phyloP scores from a whole-genome alignment of 2,113 vertebrate species.

The Prochilodus magdalenae region DNA sequence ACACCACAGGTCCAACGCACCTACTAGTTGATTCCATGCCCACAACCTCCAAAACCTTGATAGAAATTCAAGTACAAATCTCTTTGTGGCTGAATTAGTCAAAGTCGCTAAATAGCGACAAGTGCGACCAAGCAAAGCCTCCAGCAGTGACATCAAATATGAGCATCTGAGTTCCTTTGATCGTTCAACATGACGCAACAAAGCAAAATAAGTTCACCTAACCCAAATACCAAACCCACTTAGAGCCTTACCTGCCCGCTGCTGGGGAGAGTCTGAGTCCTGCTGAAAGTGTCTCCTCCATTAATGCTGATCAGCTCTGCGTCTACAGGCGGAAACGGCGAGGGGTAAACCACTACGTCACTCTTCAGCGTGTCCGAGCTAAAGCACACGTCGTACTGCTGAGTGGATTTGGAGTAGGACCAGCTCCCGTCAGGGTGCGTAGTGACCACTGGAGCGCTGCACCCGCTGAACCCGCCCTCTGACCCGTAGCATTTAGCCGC shows the following conservation, averaged over 20 bases:
- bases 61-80: too few relatives aligned
- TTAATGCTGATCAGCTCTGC: constrained; percentile 46
- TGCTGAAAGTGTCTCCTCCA: constrained; percentile 42
- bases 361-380: constrained; percentile 63
- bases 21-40: too few relatives aligned
- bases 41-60: too few relatives aligned
- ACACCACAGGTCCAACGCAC: too few relatives aligned
- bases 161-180: too few relatives aligned
- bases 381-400: constrained; percentile 71
- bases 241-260: constrained; percentile 9
- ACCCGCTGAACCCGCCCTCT: constrained; percentile 44
- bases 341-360: constrained; percentile 38
- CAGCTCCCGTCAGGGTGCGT: constrained; percentile 66
- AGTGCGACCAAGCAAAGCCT: too few relatives aligned
- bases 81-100: too few relatives aligned
- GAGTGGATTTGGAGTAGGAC: constrained; percentile 70
- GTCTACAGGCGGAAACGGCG: constrained; percentile 31
- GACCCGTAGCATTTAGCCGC: constrained; percentile 55
- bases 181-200: too few relatives aligned
- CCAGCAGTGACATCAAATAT: too few relatives aligned
- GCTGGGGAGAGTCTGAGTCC: constrained; percentile 52
- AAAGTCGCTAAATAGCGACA: too few relatives aligned
- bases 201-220: too few relatives aligned
- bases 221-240: too few relatives aligned
- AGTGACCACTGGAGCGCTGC: constrained; percentile 52